These are phyloP conservation scores for Dolomedes plantarius DNA, from an alignment of 2,888 invertebrate genomes.

Conservation along the genomic window DNA sequence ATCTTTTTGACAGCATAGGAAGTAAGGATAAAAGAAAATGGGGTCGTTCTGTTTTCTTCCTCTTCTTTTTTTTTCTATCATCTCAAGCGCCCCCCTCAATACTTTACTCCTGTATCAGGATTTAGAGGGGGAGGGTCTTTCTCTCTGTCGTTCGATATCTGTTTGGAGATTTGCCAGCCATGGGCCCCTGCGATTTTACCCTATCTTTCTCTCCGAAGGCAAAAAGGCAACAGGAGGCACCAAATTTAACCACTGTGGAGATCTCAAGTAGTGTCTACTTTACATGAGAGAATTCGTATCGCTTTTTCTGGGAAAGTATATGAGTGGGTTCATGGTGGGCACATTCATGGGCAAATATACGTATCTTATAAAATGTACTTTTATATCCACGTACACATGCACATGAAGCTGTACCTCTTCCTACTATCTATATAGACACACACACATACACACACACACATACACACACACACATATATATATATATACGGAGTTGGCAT, in stretches of 20 bases:
- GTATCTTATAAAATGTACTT: too few relatives aligned
- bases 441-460: too few relatives aligned
- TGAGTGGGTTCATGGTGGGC: too few relatives aligned
- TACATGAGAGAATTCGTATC: too few relatives aligned
- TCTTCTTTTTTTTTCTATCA: neutral
- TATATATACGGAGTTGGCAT: too few relatives aligned
- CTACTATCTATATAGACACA: too few relatives aligned
- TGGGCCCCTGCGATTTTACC: conserved; percentile 31
- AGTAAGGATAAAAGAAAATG: conserved; percentile 69
- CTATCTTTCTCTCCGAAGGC: conserved; percentile 53
- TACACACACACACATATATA: too few relatives aligned
- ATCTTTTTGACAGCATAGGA: conserved; percentile 65
- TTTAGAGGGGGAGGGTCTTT: neutral
- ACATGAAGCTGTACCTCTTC: too few relatives aligned
- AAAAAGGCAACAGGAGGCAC: conserved; percentile 66
- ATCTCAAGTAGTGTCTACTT: too few relatives aligned
- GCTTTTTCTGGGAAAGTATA: too few relatives aligned
- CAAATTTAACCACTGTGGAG: neutral
- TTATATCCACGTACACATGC: too few relatives aligned
- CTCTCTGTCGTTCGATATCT: conserved; percentile 52
- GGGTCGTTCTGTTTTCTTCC: conserved; percentile 46
- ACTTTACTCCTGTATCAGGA: conserved; percentile 17
- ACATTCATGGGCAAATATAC: too few relatives aligned
- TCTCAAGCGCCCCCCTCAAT: conserved; percentile 8
- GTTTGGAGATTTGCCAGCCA: conserved; percentile 64